A percentile compares a stretch with the other conserved stretches of the same genome.
phyloP scores from a whole-genome alignment of 2,888 invertebrate genomes.

The Vanessa cardui region DNA sequence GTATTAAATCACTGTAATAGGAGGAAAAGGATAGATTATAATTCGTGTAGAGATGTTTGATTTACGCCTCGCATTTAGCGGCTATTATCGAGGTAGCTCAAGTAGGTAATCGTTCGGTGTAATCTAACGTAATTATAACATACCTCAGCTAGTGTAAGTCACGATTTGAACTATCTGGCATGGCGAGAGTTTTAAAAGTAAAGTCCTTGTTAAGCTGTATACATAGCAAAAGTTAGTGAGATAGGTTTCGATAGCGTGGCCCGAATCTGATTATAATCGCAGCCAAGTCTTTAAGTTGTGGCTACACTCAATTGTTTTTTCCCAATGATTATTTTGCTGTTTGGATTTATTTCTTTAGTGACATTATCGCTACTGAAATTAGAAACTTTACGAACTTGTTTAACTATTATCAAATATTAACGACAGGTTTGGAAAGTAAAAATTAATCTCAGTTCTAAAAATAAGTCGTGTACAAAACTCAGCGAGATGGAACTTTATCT shows the following conservation, averaged over 20 bases:
- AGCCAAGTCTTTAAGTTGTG: conserved; percentile 51
- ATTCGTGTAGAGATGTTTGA: conserved; percentile 41
- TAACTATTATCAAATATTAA: too few species aligned
- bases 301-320: conserved; percentile 46
- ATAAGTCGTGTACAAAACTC: too few species aligned
- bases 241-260: conserved; percentile 58
- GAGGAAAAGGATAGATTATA: conserved; percentile 41
- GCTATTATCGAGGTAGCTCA: conserved; percentile 66
- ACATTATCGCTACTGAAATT: too few species aligned
- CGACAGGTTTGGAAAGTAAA: too few species aligned
- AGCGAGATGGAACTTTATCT: too few species aligned
- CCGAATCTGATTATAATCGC: conserved; percentile 75
- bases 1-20: conserved; percentile 21
- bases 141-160: conserved; percentile 72
- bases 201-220: conserved; percentile 50
- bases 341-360: not conserved
- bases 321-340: not conserved
- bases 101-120: conserved; percentile 59
- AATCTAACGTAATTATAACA: conserved; percentile 80
- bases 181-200: conserved; percentile 62
- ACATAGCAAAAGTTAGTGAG: conserved; percentile 46
- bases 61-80: conserved; percentile 46
- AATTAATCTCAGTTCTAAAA: too few species aligned
- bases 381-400: too few species aligned
- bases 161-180: conserved; percentile 74